Evolutionary conservation across 2,797 vertebrate genomes (phyloP), one percentile per base, ranked within the genome.

Genomic region (Allobates femoralis): DNA sequence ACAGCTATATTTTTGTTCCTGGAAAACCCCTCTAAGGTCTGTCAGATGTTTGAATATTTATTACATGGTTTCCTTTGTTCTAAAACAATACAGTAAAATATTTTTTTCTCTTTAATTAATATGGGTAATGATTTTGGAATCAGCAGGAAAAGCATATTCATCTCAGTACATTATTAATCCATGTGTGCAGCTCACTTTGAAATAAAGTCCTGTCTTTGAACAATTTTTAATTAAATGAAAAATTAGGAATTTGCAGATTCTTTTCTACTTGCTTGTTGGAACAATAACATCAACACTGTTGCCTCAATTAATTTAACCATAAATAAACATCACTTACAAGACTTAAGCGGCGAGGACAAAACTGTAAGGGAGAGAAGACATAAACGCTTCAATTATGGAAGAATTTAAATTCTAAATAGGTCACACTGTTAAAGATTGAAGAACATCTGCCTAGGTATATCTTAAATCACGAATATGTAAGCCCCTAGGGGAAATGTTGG

Each of bases 341-440:
- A 85, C 76, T 51, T 32, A 79, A 73, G 84, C 16, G 26, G 15
- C 34, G 34, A 91, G 90, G 92, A 90, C 90, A 92, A 86, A 86
- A 91, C 92, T 90, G 89, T 91, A 91, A 41, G 92, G 89, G 89
- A 91, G 90, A 89, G 88, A 89, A 92, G 91, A 92, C 90, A 89
- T 90, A 91, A 93, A 91, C 89, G 91, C 87, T 92, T 93, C 91
- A 93, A 92, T 93, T 93, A 93, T 90, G 90, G 89, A 90, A 86
- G 89, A 92, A 89, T 84, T 91, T 82, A 56, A 90, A 91, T 89
- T 86, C 90, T 90, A 91, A 92, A 90, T 90, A 91, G 91, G 89
- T 85, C 91, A 88, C 41, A 11, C 89, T 89, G 90, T 92, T 90
- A 90, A 92, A 91, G 21, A 89, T 89, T 83, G 86, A 71, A 81